These are phyloP conservation scores for Polia nebulosa DNA, from an alignment of 2,888 invertebrate genomes.

Conservation along the genomic window DNA sequence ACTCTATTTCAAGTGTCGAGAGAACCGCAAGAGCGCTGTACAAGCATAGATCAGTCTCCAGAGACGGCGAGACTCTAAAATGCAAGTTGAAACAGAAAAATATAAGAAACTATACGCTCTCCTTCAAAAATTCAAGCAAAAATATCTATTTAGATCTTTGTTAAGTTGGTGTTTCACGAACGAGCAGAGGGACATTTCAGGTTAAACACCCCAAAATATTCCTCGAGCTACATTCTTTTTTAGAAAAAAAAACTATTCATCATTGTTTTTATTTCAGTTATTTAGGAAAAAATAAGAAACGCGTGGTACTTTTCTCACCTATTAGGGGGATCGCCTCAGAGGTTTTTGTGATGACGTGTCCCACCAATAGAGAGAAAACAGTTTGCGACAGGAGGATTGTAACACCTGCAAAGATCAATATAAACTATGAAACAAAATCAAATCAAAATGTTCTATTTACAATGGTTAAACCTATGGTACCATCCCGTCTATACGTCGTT, in stretches of 20 bases:
- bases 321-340: constrained; percentile 99
- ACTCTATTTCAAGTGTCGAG: constrained; percentile 81
- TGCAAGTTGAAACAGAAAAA: constrained; percentile 81
- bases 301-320: constrained; percentile 93
- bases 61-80: constrained; percentile 79
- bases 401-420: constrained; percentile 97
- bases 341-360: constrained; percentile 99
- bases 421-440: constrained; percentile 84
- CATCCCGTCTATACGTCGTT: constrained; percentile 72
- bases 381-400: constrained; percentile 99
- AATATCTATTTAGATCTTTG: constrained; percentile 83
- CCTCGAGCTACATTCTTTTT: constrained; percentile 80
- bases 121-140: constrained; percentile 82
- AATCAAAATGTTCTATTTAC: constrained; percentile 76
- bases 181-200: constrained; percentile 85
- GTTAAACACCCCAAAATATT: constrained; percentile 76
- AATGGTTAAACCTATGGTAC: constrained; percentile 71
- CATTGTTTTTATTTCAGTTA: constrained; percentile 68
- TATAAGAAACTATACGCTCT: constrained; percentile 79
- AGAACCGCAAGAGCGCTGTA: constrained; percentile 77
- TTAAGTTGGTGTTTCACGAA: constrained; percentile 80
- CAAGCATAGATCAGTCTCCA: constrained; percentile 79
- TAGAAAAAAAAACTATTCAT: constrained; percentile 73
- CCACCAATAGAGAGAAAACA: constrained; percentile 99
- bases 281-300: constrained; percentile 70